Evolutionary conservation across 35 echinoderm and acorn worm genomes (phyloP).

Genomic region (Patiria miniata): DNA sequence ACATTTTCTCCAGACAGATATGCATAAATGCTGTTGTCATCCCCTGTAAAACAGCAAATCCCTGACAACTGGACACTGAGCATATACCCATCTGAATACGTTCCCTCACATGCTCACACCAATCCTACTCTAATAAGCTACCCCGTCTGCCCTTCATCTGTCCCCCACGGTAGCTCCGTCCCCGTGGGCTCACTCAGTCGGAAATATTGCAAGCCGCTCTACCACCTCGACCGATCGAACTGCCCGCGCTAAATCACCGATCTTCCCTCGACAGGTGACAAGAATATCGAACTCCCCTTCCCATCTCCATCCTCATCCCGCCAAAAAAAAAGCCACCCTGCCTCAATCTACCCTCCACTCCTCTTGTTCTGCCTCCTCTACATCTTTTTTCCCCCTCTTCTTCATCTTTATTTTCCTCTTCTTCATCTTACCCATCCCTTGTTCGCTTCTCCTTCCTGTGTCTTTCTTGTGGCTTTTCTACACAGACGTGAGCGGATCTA

Average conservation of each 20-base stretch:
- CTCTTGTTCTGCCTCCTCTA: neutral
- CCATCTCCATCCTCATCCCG: neutral
- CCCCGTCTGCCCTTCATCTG: constrained; percentile 3
- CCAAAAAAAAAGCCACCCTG: no score
- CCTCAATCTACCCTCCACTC: neutral
- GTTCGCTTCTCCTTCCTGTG: neutral
- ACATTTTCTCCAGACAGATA: no score
- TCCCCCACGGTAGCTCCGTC: neutral
- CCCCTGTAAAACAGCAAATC: no score
- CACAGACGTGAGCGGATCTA: neutral
- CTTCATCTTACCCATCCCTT: neutral
- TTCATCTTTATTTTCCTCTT: neutral
- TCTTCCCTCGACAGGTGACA: constrained; percentile 18
- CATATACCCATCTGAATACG: neutral
- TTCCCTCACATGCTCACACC: neutral
- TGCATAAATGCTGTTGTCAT: no score
- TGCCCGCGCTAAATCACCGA: constrained; percentile 6
- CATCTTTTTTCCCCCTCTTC: neutral
- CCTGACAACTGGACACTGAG: no score
- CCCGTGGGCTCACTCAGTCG: constrained; percentile 1
- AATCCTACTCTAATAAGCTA: no score
- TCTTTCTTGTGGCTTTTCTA: constrained; percentile 1
- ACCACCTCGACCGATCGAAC: constrained; percentile 7
- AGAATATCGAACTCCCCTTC: neutral
- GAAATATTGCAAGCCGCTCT: neutral